Percentiles rank a stretch among this genome's conserved stretches.
Evolutionary conservation across 2,113 vertebrate genomes (phyloP).

Genomic region (Grallaria varia): DNA sequence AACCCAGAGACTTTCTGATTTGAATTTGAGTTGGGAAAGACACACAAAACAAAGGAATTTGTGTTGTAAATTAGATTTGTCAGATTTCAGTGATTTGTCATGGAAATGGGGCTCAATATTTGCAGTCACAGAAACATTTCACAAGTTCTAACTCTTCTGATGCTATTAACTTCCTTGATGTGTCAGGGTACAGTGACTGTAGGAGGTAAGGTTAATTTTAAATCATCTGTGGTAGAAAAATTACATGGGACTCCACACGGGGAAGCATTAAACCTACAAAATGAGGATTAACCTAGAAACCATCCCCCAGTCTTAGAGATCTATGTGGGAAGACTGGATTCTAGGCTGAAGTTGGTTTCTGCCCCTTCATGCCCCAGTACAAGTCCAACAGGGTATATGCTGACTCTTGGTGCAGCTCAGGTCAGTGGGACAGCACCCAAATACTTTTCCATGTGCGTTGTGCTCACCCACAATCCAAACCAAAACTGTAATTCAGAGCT

Average conservation of each 20-base stretch:
- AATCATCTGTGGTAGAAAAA: neutral
- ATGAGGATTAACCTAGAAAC: neutral
- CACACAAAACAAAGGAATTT: slow-evolving; percentile 4
- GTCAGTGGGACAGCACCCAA: neutral
- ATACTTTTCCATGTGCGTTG: rapidly evolving
- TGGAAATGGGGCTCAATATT: slow-evolving; percentile 4
- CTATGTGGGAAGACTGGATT: neutral
- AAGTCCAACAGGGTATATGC: rapidly evolving
- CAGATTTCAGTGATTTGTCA: slow-evolving; percentile 36
- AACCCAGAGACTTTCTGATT: slow-evolving; percentile 4
- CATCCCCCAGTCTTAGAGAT: neutral
- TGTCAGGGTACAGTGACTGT: neutral
- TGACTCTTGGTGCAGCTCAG: neutral
- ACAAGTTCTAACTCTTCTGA: neutral
- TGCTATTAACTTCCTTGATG: neutral
- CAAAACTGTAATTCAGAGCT: neutral
- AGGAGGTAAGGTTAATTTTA: slow-evolving; percentile 13
- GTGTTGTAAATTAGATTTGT: slow-evolving; percentile 34
- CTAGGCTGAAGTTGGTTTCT: neutral
- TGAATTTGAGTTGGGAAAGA: slow-evolving; percentile 27
- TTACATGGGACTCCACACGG: neutral
- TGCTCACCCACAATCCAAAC: neutral
- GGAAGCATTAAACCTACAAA: neutral
- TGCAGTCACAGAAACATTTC: slow-evolving; percentile 28
- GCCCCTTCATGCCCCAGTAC: neutral